Conservation (phyloP, 2,797 vertebrate species). For the Poeciliopsis presidionis region DNA sequence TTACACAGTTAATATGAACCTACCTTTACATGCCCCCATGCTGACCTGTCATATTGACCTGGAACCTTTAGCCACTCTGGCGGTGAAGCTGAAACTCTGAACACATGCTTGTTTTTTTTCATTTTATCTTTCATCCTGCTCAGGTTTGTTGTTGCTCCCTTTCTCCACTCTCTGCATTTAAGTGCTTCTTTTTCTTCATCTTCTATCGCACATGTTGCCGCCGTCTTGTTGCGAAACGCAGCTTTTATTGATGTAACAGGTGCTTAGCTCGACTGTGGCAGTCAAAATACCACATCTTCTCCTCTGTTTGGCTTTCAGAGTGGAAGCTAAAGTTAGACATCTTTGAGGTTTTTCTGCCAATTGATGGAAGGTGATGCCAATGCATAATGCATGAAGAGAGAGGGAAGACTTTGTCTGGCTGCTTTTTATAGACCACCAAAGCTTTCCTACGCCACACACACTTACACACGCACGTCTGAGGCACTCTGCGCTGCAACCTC, state of each 20-base stretch:
- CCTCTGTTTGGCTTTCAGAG: conserved; percentile 78
- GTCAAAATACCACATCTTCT: conserved; percentile 71
- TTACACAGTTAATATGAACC: neutral
- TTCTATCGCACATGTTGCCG: conserved; percentile 67
- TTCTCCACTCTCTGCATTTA: conserved; percentile 52
- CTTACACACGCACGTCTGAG: conserved; percentile 24
- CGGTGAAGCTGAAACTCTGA: neutral
- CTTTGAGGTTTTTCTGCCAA: conserved; percentile 91
- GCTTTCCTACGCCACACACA: conserved; percentile 47
- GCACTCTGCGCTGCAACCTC: conserved; percentile 80
- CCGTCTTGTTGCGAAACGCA: conserved; percentile 59
- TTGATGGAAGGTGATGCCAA: conserved; percentile 88
- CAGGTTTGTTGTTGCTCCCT: conserved; percentile 16
- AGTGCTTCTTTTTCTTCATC: conserved; percentile 36
- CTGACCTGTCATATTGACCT: conserved; percentile 8
- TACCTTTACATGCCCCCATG: neutral
- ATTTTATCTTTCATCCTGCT: neutral
- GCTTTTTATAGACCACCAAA: conserved; percentile 93
- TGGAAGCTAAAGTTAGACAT: conserved; percentile 89
- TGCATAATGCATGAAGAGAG: conserved; percentile 98
- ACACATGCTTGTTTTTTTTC: neutral
- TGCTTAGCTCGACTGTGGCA: conserved; percentile 76
- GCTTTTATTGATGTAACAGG: conserved; percentile 85
- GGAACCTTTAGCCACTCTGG: neutral
- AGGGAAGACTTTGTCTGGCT: conserved; percentile 93